phyloP scores from a whole-genome alignment of 2,888 invertebrate genomes.

The Papilio protenor region DNA sequence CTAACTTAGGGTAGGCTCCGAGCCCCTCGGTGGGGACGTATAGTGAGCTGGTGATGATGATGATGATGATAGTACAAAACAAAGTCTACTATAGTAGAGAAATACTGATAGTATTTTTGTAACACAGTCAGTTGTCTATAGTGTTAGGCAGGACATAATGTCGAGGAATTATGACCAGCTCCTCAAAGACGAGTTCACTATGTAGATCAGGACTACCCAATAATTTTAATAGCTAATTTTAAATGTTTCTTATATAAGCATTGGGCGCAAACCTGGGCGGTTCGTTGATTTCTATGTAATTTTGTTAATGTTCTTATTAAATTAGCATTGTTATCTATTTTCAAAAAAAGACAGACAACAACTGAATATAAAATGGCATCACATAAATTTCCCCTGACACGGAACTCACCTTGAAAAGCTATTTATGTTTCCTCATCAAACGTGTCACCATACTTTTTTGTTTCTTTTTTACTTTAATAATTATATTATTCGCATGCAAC shows the following conservation, averaged over 20 bases:
- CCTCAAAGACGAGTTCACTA: slow-evolving; percentile 7
- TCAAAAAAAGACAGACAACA: slow-evolving; percentile 3
- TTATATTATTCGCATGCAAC: slow-evolving; percentile 36
- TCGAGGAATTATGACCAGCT: slow-evolving; percentile 16
- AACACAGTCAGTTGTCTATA: slow-evolving; percentile 5
- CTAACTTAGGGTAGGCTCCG: no score
- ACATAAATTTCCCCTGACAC: slow-evolving; percentile 41
- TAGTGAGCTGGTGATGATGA: no score
- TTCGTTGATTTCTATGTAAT: background rate
- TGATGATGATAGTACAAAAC: no score
- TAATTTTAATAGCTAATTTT: no score
- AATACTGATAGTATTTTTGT: background rate
- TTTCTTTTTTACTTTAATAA: slow-evolving; percentile 23
- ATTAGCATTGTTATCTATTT: slow-evolving; percentile 21
- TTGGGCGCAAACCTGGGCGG: no score
- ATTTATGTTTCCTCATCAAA: slow-evolving; percentile 41
- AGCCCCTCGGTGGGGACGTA: no score
- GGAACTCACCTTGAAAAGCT: slow-evolving; percentile 40
- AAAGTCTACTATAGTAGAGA: no score
- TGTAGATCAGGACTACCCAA: slow-evolving; percentile 13
- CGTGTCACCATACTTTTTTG: slow-evolving; percentile 31
- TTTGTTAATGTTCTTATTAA: background rate
- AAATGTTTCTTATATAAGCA: no score
- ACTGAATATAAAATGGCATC: slow-evolving; percentile 23
- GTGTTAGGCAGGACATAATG: slow-evolving; percentile 1